Conservation (phyloP, 2,888 invertebrate genomes). For the Drosophila paramelanica region DNA sequence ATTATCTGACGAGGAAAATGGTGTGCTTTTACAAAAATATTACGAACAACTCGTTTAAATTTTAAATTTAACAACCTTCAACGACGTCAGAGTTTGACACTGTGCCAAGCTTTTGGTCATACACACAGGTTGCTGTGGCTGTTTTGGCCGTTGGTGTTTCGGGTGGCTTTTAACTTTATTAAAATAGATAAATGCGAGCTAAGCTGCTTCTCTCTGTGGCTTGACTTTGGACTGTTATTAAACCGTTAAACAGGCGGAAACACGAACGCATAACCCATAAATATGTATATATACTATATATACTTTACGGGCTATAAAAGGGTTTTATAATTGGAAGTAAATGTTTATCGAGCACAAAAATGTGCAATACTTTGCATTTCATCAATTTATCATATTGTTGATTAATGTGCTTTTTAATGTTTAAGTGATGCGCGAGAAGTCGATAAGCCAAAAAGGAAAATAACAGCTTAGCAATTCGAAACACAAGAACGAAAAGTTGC, state of each 20-base stretch:
- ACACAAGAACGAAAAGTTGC: slow-evolving; percentile 6
- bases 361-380: not conserved
- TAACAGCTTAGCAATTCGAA: slow-evolving; percentile 43
- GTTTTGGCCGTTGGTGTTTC: slow-evolving; percentile 28
- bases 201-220: not conserved
- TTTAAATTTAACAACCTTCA: slow-evolving; percentile 36
- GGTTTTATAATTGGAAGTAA: not conserved
- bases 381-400: slow-evolving; percentile 48
- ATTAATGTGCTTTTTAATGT: slow-evolving; percentile 63
- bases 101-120: slow-evolving; percentile 49
- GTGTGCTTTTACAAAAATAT: slow-evolving; percentile 15
- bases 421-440: slow-evolving; percentile 45
- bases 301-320: too few species aligned
- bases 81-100: slow-evolving; percentile 39
- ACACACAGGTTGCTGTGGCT: slow-evolving; percentile 4
- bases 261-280: not conserved
- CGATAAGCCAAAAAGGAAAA: slow-evolving; percentile 53
- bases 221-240: slow-evolving; percentile 5
- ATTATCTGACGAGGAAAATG: not conserved
- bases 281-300: not conserved
- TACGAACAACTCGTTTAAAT: slow-evolving; percentile 45
- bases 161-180: slow-evolving; percentile 72
- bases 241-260: not conserved
- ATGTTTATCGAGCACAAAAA: not conserved
- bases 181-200: slow-evolving; percentile 55